Evolutionary conservation across 2,888 invertebrate species (phyloP), one percentile per base, ranked within the genome.

Genomic region (Artemia sinica): DNA sequence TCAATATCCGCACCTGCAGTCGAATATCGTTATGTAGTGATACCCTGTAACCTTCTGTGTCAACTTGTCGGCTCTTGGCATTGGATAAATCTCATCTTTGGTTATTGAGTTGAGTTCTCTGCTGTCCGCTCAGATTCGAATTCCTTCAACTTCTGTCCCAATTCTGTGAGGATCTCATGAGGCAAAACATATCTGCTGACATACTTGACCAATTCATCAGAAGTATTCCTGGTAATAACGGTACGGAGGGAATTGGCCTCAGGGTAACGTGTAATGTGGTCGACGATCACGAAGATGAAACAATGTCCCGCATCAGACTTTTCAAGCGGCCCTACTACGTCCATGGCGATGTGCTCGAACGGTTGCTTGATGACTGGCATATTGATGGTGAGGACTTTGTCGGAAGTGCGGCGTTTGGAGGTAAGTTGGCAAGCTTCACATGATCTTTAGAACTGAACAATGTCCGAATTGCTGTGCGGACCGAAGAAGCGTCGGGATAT

Each of bases 401-500:
- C 58, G 2, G 18, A 58, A 14, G 58, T 8, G 14, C 58, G 58
- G n/a, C 18, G n/a, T 8, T 58, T 58, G 0, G 58, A 58, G 58
- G 14, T n/a, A n/a, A 58, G 58, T 14, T 58, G 58, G 14, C 58
- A 58, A 5, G 8, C 2, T 58, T 58, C 58, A 14, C 58, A 58
- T 58, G 58, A 58, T 58, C 58, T 58, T 5, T 14, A 58, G 58
- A 58, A 58, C 14, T 58, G n/a, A n/a, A 14, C 58, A 13, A 58
- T 14, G 14, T 58, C 58, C 14, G 13, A n/a, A 11, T 14, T 58
- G 58, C 4, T n/a, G 14, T 58, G n/a, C 58, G 13, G 58, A 52
- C 58, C 13, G 14, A 52, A 52, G 14, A 52, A 52, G 14, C 58
- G 58, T 58, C 14, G 58, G 58, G 58, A 58, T n/a, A 58, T 58